A percentile compares a stretch with the other conserved stretches of the same genome.
Conservation (phyloP, 2,888 invertebrate species). For the Xestobium rufovillosum region DNA sequence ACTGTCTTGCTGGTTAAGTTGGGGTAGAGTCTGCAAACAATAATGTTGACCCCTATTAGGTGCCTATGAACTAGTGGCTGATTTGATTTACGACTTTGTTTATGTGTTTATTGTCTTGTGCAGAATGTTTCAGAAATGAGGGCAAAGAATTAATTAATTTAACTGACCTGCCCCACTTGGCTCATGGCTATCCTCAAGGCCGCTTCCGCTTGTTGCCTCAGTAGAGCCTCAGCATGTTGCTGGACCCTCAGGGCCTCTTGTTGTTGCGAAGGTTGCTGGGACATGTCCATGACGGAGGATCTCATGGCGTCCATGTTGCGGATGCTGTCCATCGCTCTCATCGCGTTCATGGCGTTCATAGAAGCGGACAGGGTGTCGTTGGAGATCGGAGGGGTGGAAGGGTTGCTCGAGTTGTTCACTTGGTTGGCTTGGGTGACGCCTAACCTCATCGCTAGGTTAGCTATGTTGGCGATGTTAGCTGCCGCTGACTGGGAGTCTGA, state of each 20-base stretch:
- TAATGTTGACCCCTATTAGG: too few relatives aligned
- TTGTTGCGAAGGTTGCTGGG: slow-evolving; percentile 35
- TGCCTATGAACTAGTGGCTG: too few relatives aligned
- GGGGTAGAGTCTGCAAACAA: slow-evolving; percentile 38
- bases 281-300: slow-evolving; percentile 46
- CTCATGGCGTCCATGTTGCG: slow-evolving; percentile 47
- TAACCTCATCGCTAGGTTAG: slow-evolving; percentile 65
- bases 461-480: slow-evolving; percentile 66
- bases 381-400: slow-evolving; percentile 44
- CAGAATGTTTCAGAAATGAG: too few relatives aligned
- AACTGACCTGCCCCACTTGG: slow-evolving; percentile 51
- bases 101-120: too few relatives aligned
- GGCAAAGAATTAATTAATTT: too few relatives aligned
- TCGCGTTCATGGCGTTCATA: slow-evolving; percentile 53
- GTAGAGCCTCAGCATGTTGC: slow-evolving; percentile 66
- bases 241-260: slow-evolving; percentile 45
- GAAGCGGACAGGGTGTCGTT: slow-evolving; percentile 45
- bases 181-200: slow-evolving; percentile 73
- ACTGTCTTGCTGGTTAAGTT: slow-evolving; percentile 41
- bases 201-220: slow-evolving; percentile 81
- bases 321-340: slow-evolving; percentile 53
- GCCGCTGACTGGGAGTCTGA: slow-evolving; percentile 47
- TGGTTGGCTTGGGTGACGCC: slow-evolving; percentile 44
- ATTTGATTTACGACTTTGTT: too few relatives aligned
- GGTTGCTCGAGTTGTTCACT: slow-evolving; percentile 42